Evolutionary conservation across 2,888 invertebrate species (phyloP), one percentile per base, ranked within the genome.

Genomic region (Ophion ellenae): DNA sequence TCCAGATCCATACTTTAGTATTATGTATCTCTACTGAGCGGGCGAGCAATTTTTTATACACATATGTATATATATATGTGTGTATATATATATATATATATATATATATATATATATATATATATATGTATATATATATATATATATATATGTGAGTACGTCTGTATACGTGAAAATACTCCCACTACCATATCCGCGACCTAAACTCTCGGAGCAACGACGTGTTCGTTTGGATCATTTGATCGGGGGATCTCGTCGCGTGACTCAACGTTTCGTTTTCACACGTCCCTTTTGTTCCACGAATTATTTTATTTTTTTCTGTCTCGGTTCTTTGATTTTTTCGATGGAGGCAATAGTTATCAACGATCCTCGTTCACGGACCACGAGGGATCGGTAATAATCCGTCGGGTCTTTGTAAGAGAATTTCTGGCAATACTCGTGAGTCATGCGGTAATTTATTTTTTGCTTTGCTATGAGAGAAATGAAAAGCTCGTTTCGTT

Each of bases 1-100:
- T 81, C 81, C 78, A 59, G 63, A 82, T 81, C 74, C 79, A 53
- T 70, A 84, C 71, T 80, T 76, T 63, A 71, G 76, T 64, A 71
- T 80, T 71, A 66, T 67, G 69, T 77, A 76, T 73, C 61, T 82
- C 67, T 69, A 32, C 40, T 36, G 53, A 67, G 66, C 53, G 36
- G 66, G 63, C 69, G 47, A 67, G 53, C 28, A 24, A 24, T 17
- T 36, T 14, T 71, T 11, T 67, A 59, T 28, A 28, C n/a, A n/a
- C 17, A 36, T 20, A 32, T 71, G n/a, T 40, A 20, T 36, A 1
- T 10, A n/a, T 28, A n/a, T 20, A 36, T 32, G n/a, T n/a, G n/a
- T n/a, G n/a, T n/a, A 28, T 71, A 28, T 28, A 28, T 28, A n/a
- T 20, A 47, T 32, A 28, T 71, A 17, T 40, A 20, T 24, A 1